Conservation (phyloP, 2,797 vertebrate genomes). For the Anguilla obscura region DNA sequence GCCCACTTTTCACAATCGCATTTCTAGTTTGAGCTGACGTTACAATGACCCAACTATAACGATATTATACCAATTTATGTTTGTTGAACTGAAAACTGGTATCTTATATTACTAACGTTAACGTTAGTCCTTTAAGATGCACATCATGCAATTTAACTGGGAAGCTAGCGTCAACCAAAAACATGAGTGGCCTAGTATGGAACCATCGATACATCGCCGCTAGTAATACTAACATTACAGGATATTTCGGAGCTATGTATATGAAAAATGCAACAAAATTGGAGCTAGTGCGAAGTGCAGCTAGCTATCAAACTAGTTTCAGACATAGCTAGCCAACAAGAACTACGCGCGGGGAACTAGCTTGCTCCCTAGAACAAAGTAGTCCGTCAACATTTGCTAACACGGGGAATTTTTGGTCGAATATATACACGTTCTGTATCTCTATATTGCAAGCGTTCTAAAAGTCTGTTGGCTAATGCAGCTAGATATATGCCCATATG, state of each 20-base stretch:
- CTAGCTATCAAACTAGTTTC: neutral
- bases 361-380: conserved; percentile 3
- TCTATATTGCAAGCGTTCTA: too few relatives aligned
- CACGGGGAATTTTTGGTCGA: neutral
- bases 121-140: neutral
- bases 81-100: neutral
- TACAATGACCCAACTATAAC: neutral
- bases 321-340: neutral
- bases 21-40: neutral
- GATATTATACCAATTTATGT: neutral
- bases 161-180: neutral
- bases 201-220: neutral
- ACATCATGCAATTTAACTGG: neutral
- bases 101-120: neutral
- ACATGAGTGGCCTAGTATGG: neutral
- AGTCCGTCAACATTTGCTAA: neutral
- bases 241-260: neutral
- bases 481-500: neutral
- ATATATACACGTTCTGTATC: neutral
- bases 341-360: neutral
- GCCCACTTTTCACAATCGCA: neutral
- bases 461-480: neutral
- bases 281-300: neutral
- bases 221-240: neutral
- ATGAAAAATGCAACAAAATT: too few relatives aligned